Evolutionary conservation across 2,888 invertebrate species (phyloP).

Genomic region (Schizotus pectinicornis): DNA sequence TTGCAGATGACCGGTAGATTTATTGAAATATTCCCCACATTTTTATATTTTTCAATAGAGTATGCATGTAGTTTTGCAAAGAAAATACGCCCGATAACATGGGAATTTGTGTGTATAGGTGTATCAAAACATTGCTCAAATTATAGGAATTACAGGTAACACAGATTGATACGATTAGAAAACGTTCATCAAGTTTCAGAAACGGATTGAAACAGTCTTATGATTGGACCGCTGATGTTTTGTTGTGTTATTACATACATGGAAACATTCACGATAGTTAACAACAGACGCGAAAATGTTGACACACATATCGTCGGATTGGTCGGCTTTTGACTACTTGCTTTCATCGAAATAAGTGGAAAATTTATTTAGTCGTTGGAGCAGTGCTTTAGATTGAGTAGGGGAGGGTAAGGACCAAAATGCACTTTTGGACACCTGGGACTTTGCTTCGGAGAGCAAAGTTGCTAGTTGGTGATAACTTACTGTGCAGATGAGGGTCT

Average conservation of each 20-base stretch:
- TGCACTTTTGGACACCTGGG: too few species aligned
- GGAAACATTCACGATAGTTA: too few species aligned
- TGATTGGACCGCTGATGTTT: constrained; percentile 19
- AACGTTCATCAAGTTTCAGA: constrained; percentile 25
- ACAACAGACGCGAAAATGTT: too few species aligned
- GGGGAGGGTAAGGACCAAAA: too few species aligned
- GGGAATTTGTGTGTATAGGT: constrained; percentile 39
- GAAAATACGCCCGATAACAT: constrained; percentile 21
- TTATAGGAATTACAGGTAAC: constrained; percentile 39
- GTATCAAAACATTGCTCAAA: constrained; percentile 44
- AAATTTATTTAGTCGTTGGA: too few species aligned
- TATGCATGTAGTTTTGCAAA: constrained; percentile 45
- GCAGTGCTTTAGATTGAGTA: too few species aligned
- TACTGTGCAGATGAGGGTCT: too few species aligned
- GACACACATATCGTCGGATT: too few species aligned
- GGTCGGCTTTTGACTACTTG: too few species aligned
- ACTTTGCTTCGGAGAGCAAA: too few species aligned
- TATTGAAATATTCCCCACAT: constrained; percentile 36
- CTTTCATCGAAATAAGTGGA: too few species aligned
- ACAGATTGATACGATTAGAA: constrained; percentile 42
- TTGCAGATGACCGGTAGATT: constrained; percentile 42
- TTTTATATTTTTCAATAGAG: constrained; percentile 41
- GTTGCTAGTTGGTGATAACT: too few species aligned
- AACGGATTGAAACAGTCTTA: constrained; percentile 36
- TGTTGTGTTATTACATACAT: background rate